Evolutionary conservation across 2,888 invertebrate genomes (phyloP).

Genomic region (Busseola fusca): DNA sequence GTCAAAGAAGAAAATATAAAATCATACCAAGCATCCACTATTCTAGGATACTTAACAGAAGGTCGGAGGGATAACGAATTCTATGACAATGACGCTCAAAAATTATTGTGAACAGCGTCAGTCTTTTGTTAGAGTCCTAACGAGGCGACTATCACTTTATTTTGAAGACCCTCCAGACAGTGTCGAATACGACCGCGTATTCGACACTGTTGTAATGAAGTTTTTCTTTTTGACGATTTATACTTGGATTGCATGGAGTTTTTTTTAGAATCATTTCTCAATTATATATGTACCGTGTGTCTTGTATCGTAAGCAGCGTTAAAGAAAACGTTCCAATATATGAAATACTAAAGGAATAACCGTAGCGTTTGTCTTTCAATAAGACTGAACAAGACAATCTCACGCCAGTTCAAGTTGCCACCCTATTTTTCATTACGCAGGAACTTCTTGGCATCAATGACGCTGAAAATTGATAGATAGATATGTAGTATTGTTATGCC

Average conservation of each 20-base stretch:
- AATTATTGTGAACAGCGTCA: not conserved
- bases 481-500: not conserved
- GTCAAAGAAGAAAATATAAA: not conserved
- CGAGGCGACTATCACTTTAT: conserved; percentile 18
- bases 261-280: conserved; percentile 8
- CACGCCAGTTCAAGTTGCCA: not conserved
- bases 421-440: not conserved
- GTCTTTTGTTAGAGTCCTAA: conserved; percentile 21
- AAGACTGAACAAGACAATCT: not conserved
- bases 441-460: not conserved
- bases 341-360: no score
- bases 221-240: not conserved
- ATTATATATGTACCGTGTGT: not conserved
- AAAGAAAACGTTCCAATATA: no score
- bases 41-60: conserved; percentile 20
- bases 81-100: conserved; percentile 21
- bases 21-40: conserved; percentile 14
- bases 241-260: conserved; percentile 10
- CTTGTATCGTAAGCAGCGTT: no score
- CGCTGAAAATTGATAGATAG: not conserved
- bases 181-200: not conserved
- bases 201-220: conserved; percentile 23
- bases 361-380: not conserved
- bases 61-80: conserved; percentile 47
- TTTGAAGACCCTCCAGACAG: conserved; percentile 10